These are phyloP conservation scores for Hypomecis atomaria DNA, from an alignment of 2,888 invertebrate genomes.

Conservation along the genomic window DNA sequence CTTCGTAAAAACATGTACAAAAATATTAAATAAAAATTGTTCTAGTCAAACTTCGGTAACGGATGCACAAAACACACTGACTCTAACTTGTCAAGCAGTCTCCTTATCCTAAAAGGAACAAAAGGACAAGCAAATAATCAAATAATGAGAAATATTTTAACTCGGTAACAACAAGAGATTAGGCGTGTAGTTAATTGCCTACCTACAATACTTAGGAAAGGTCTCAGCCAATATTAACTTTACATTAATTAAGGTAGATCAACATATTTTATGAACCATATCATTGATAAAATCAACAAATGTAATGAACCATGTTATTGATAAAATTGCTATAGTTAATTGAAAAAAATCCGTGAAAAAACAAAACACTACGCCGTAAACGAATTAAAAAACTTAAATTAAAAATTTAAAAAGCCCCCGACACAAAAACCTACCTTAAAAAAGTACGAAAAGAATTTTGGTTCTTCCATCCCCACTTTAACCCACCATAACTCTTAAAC, in stretches of 20 bases:
- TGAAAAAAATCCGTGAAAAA: too few species aligned
- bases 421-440: too few species aligned
- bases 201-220: not conserved
- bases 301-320: too few species aligned
- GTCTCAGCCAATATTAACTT: not conserved
- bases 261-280: too few species aligned
- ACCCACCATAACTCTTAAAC: too few species aligned
- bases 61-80: slow-evolving; percentile 13
- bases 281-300: too few species aligned
- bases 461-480: too few species aligned
- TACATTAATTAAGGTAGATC: not conserved
- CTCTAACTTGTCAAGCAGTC: not conserved
- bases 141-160: slow-evolving; percentile 14
- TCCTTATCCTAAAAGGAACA: slow-evolving; percentile 10
- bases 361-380: not conserved
- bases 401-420: too few species aligned
- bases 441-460: too few species aligned
- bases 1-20: not conserved
- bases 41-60: not conserved
- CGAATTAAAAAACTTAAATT: too few species aligned
- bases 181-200: not conserved
- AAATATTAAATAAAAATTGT: not conserved
- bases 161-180: slow-evolving; percentile 10
- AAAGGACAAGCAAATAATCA: slow-evolving; percentile 18
- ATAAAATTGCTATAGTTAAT: too few species aligned